Evolutionary conservation across 1,140 invertebrate genomes (phyloP).

Genomic region (Drosophila quadrilineata): DNA sequence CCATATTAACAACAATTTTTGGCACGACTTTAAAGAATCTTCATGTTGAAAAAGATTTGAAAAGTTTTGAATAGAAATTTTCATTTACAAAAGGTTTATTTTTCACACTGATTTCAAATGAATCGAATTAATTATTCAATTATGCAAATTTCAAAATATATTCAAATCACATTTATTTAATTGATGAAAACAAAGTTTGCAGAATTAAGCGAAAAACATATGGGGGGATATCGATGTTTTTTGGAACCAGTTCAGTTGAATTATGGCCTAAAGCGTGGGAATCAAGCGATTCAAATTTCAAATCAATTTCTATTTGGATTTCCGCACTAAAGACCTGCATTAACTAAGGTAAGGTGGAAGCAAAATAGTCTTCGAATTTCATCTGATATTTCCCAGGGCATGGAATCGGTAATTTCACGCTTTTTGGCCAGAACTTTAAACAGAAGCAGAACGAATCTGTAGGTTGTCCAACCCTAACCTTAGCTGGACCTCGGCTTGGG

Average conservation of each 20-base stretch:
- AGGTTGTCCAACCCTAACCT: too few species aligned
- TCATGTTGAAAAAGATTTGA: not conserved
- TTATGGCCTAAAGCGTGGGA: constrained; percentile 1
- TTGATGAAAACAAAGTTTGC: not conserved
- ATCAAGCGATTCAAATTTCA: not conserved
- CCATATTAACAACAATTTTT: not conserved
- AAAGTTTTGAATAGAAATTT: too few species aligned
- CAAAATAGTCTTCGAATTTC: constrained; percentile 38
- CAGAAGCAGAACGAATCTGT: constrained; percentile 69
- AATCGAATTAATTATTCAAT: not conserved
- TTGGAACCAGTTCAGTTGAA: constrained; percentile 6
- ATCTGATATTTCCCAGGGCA: constrained; percentile 49
- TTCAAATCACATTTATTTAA: not conserved
- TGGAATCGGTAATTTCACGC: constrained; percentile 54
- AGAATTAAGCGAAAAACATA: not conserved
- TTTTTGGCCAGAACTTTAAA: constrained; percentile 53
- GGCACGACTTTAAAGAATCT: not conserved
- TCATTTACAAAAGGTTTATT: too few species aligned
- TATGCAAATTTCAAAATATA: not conserved
- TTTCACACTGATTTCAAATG: too few species aligned
- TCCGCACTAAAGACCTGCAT: too few species aligned
- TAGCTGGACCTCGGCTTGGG: not conserved
- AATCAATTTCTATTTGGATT: too few species aligned
- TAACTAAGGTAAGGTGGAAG: constrained; percentile 38
- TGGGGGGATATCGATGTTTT: too few species aligned